These are phyloP conservation scores for Semotilus atromaculatus DNA, from an alignment of 2,797 vertebrate genomes.

Conservation along the genomic window DNA sequence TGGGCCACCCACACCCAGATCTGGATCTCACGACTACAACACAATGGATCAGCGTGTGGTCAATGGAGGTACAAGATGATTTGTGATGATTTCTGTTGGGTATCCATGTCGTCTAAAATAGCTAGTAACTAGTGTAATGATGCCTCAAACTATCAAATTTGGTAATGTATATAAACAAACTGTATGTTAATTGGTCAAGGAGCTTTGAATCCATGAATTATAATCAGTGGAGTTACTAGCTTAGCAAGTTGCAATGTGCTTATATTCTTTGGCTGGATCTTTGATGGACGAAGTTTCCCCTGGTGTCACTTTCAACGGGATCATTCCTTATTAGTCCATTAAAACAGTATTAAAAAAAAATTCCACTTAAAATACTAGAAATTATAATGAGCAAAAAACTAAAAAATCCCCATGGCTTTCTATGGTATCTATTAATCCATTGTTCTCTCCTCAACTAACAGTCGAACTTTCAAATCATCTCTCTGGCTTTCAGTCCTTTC, in stretches of 20 bases:
- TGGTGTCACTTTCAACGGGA: not conserved
- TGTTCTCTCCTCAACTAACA: slow-evolving; percentile 9
- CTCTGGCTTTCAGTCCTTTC: slow-evolving; percentile 14
- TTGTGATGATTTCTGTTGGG: not conserved
- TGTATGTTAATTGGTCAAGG: not conserved
- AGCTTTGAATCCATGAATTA: not conserved
- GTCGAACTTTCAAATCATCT: slow-evolving; percentile 12
- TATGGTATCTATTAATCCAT: not conserved
- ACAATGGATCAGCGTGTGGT: slow-evolving; percentile 96
- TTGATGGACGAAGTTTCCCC: not conserved
- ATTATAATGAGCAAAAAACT: not conserved
- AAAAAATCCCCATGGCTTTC: not conserved
- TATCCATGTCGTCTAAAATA: not conserved
- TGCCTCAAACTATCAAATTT: not conserved
- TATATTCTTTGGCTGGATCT: not conserved
- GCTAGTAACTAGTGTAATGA: not conserved
- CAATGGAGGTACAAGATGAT: slow-evolving; percentile 87
- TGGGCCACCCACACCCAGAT: slow-evolving; percentile 85
- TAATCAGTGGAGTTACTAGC: not conserved
- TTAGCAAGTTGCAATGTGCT: not conserved
- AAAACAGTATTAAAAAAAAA: not conserved
- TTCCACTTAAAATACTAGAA: not conserved
- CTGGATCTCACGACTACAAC: slow-evolving; percentile 92
- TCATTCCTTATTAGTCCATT: not conserved
- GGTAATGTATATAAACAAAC: not conserved